Conservation (phyloP, 2,113 vertebrate genomes). For the Malurus melanocephalus region DNA sequence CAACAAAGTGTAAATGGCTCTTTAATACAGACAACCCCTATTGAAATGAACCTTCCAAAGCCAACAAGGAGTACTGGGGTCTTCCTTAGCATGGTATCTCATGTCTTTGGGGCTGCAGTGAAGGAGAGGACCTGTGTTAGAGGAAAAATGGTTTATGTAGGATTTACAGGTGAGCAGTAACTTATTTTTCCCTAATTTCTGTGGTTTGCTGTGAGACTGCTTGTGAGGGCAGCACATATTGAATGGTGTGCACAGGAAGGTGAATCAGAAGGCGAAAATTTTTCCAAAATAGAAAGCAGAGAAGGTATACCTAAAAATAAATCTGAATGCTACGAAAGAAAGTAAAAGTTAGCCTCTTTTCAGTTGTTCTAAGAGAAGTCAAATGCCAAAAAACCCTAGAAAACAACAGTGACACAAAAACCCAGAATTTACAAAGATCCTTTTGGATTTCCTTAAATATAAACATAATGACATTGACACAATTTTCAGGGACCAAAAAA, state of each 20-base stretch:
- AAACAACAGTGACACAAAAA: background rate
- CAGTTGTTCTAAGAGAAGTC: background rate
- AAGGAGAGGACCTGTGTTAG: background rate
- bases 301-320: background rate
- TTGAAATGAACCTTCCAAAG: constrained; percentile 26
- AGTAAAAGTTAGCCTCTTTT: background rate
- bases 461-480: background rate
- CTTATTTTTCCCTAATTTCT: background rate
- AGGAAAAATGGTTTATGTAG: background rate
- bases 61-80: background rate
- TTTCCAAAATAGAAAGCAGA: background rate
- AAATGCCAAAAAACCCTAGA: background rate
- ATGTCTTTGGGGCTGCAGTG: background rate
- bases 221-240: background rate
- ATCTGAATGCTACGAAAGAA: background rate
- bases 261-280: background rate
- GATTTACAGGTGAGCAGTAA: background rate
- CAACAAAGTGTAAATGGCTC: constrained; percentile 29
- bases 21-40: constrained; percentile 34
- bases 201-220: background rate
- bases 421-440: background rate
- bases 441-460: background rate
- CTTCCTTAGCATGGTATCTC: background rate
- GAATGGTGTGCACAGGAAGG: background rate
- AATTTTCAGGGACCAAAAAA: background rate